Conservation (phyloP, 2,113 vertebrate species). For the Suricata suricatta region DNA sequence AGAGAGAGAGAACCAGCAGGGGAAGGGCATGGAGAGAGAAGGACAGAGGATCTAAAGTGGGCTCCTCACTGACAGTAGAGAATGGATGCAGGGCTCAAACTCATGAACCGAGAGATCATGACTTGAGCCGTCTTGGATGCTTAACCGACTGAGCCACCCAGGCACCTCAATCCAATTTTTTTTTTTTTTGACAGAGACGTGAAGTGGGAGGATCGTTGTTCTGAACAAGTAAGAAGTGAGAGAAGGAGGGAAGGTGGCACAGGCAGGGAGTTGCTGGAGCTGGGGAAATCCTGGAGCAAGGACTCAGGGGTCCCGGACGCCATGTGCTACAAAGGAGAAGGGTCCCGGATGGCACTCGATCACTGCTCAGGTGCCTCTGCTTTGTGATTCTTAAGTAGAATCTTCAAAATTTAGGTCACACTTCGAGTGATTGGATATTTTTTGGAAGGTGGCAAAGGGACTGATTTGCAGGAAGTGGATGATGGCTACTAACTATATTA, state of each 20-base stretch:
- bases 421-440: background rate
- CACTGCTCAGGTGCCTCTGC: too few species aligned
- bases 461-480: background rate
- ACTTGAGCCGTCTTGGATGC: too few species aligned
- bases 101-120: too few species aligned
- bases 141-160: too few species aligned
- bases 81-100: too few species aligned
- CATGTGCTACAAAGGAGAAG: background rate
- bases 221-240: background rate
- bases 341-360: background rate
- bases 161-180: background rate
- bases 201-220: background rate
- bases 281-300: background rate
- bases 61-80: too few species aligned
- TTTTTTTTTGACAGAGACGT: background rate
- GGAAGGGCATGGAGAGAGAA: too few species aligned
- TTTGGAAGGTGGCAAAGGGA: background rate
- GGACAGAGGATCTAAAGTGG: too few species aligned
- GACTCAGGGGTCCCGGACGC: too few species aligned
- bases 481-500: background rate
- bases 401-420: background rate
- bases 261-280: background rate
- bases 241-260: background rate
- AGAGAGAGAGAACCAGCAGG: too few species aligned
- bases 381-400: background rate